Evolutionary conservation across 2,797 vertebrate species (phyloP).

Genomic region (Chiroxiphia lanceolata): DNA sequence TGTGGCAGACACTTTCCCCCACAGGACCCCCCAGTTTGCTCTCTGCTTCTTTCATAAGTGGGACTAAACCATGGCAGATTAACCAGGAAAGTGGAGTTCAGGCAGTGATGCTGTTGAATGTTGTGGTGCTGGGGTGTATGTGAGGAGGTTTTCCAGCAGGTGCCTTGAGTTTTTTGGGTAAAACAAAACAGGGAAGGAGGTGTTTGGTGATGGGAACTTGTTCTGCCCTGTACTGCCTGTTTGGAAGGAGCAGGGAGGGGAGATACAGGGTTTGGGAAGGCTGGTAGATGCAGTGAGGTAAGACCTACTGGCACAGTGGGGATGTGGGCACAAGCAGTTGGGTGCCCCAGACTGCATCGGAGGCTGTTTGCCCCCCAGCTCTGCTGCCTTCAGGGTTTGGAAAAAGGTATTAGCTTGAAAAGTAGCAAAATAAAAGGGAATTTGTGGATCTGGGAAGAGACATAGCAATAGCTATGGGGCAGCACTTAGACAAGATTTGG

Average conservation of each 20-base stretch:
- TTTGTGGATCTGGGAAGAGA: not conserved
- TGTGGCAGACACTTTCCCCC: not conserved
- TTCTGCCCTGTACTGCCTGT: not conserved
- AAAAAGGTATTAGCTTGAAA: not conserved
- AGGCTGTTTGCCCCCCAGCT: not conserved
- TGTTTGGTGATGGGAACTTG: not conserved
- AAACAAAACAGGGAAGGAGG: not conserved
- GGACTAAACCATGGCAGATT: not conserved
- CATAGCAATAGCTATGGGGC: not conserved
- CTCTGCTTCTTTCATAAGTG: not conserved
- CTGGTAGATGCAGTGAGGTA: fast-evolving
- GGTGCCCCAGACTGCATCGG: not conserved
- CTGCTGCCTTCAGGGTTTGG: not conserved
- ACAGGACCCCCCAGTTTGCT: not conserved
- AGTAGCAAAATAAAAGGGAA: not conserved
- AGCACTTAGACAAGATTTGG: not conserved
- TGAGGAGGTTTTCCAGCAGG: slow-evolving; percentile 25
- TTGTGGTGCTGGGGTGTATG: fast-evolving
- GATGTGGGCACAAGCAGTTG: fast-evolving
- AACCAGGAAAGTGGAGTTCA: not conserved
- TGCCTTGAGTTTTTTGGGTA: not conserved
- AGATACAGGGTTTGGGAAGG: not conserved
- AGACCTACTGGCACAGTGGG: fast-evolving
- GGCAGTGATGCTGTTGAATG: not conserved
- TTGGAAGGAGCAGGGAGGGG: not conserved